Conservation (phyloP, 2,797 vertebrate species). For the Peromyscus eremicus region DNA sequence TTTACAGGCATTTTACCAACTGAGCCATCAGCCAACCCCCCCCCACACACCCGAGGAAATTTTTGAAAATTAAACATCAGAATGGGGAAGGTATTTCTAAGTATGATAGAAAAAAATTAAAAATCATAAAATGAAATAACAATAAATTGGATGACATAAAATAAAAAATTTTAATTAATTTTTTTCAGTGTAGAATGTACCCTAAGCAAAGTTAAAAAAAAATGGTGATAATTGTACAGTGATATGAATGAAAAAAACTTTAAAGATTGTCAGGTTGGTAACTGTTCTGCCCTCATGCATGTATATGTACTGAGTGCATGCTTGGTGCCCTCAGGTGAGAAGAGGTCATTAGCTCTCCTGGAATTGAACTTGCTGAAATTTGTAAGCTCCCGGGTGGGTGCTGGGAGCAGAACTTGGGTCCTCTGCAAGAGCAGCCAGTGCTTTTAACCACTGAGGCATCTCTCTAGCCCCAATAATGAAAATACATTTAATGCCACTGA, state of each 20-base stretch:
- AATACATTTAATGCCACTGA: neutral
- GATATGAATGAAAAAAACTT: neutral
- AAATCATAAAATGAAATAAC: slow-evolving; percentile 12
- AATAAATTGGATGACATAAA: slow-evolving; percentile 29
- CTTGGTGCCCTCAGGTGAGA: neutral
- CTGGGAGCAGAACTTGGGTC: neutral
- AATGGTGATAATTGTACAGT: neutral
- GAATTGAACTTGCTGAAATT: neutral
- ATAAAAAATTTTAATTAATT: neutral
- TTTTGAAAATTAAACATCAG: slow-evolving; percentile 41
- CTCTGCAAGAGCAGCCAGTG: neutral
- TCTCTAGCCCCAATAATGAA: no score
- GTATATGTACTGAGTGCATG: neutral
- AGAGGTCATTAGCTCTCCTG: neutral
- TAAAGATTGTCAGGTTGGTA: neutral
- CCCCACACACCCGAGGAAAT: neutral
- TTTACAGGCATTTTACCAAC: neutral
- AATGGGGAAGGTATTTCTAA: slow-evolving; percentile 12
- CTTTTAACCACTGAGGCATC: neutral
- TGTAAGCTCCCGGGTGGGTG: neutral
- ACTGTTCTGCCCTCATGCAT: neutral
- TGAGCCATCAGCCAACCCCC: neutral
- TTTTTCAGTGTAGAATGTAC: neutral
- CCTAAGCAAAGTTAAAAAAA: slow-evolving; percentile 12
- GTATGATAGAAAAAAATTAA: slow-evolving; percentile 35